These are phyloP conservation scores for Osmoderma eremita DNA, from an alignment of 2,888 invertebrate species.

Conservation along the genomic window DNA sequence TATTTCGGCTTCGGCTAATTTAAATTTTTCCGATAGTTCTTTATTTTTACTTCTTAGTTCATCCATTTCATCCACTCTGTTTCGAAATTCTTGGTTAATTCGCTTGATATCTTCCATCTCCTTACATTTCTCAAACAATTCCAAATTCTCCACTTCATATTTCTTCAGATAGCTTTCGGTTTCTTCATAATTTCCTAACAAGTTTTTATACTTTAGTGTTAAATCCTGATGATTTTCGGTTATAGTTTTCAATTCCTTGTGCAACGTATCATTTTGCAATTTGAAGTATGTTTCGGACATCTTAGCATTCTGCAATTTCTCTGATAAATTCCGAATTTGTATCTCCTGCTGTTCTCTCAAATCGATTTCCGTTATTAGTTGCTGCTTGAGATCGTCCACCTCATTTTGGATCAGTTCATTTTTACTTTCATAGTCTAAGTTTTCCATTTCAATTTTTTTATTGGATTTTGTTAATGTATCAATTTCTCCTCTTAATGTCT, in stretches of 20 bases:
- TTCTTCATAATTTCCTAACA: conserved; percentile 20
- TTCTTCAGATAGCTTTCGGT: conserved; percentile 28
- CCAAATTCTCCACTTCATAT: conserved; percentile 59
- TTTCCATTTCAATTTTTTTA: conserved; percentile 48
- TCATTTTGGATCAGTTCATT: conserved; percentile 53
- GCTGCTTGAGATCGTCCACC: conserved; percentile 54
- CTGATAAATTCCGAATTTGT: conserved; percentile 55
- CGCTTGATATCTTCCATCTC: conserved; percentile 51
- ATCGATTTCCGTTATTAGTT: conserved; percentile 54
- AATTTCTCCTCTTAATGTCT: conserved; percentile 55
- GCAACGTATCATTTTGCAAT: conserved; percentile 56
- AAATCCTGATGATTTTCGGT: conserved; percentile 51
- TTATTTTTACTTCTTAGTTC: background rate
- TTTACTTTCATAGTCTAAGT: conserved; percentile 51
- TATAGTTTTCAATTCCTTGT: conserved; percentile 53
- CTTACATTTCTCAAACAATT: conserved; percentile 60
- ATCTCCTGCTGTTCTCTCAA: conserved; percentile 50
- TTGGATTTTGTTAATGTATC: conserved; percentile 56
- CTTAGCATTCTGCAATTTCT: conserved; percentile 61
- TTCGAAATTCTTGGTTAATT: conserved; percentile 57
- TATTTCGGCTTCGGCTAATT: conserved; percentile 6
- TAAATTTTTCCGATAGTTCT: conserved; percentile 4
- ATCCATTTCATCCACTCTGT: conserved; percentile 48
- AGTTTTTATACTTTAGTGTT: conserved; percentile 49
- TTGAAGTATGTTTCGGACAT: conserved; percentile 60